Base-by-base conservation (phyloP, 2,888 invertebrate genomes). In the Pardosa pseudoannulata region DNA sequence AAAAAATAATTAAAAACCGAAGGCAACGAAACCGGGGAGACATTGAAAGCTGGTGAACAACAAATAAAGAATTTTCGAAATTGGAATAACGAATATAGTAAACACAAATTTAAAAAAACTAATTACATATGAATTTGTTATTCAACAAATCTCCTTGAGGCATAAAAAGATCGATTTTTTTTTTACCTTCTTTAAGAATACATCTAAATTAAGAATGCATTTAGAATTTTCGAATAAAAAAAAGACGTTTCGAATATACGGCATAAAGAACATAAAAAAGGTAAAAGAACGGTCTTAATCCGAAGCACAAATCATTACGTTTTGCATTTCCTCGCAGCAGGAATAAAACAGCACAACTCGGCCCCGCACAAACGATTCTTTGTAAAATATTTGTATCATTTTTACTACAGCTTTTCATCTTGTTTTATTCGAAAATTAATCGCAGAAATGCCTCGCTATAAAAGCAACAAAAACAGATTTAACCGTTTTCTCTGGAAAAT, bases 381-480 rank as follows among this genome's bases (percentile, higher is more conserved):
- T 56, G 7, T n/a, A 56, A 56, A 56, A 56, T 56, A 56, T 56
- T 56, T 56, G 56, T 56, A 56, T 56, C 56, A 56, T 56, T 56
- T 56, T 56, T 56, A 56, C 56, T 19, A 23, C 5, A 5, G 56
- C 56, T n/a, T 56, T 56, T 56, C 56, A 23, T 56, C 56, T 56
- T 56, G n/a, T 23, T 56, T 56, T 56, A 56, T 56, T 56, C 56
- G 3, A 23, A 56, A 56, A 56, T 56, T 56, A 56, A 56, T 56
- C 19, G 56, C 56, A 11, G 13, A 23, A 2, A 6, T 5, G 23
- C 56, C 46, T 16, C 16, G 9, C 41, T 56, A 23, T 56, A 56
- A 56, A 56, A 56, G 56, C 23, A 56, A 56, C 56, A 56, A 56
- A 56, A 56, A 56, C 56, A 23, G 56, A 56, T 56, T 56, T 56